A percentile compares a stretch with the other conserved stretches of the same genome.
phyloP scores from a whole-genome alignment of 2,113 vertebrate genomes.

The Xenopus tropicalis region UCB_Xtro_10.0 CM004448.2:120156001-120156500 shows the following conservation, averaged over 20 bases:
- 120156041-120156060: slow-evolving; percentile 5
- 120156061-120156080: not conserved
- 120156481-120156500: too few species aligned
- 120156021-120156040: not conserved
- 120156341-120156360: too few species aligned
- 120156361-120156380: too few species aligned
- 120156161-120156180: not conserved
- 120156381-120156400: too few species aligned
- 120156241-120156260: not conserved
- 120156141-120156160: not conserved
- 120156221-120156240: not conserved
- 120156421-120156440: too few species aligned
- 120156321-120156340: too few species aligned
- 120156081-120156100: not conserved
- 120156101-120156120: not conserved
- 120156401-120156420: too few species aligned
- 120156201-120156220: not conserved
- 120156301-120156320: too few species aligned
- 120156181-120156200: not conserved
- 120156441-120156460: too few species aligned
- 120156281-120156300: not conserved
- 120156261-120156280: not conserved
- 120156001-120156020: too few species aligned
- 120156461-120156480: too few species aligned
- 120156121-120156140: not conserved